Conservation (phyloP, 1,140 invertebrate species). For the Penaeus chinensis region DNA sequence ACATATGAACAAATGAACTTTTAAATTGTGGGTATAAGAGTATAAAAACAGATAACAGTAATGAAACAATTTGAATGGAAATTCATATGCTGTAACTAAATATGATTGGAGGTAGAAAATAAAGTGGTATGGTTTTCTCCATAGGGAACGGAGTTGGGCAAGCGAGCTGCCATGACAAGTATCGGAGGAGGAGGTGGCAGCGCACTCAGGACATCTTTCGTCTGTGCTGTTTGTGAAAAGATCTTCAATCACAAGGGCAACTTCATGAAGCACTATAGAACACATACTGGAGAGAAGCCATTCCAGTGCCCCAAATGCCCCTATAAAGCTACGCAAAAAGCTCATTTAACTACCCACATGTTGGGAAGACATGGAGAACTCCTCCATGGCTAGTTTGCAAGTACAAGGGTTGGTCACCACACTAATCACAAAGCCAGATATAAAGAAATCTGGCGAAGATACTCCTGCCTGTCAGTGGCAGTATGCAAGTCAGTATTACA, state of each 20-base stretch:
- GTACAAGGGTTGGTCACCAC: no score
- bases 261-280: conserved; percentile 55
- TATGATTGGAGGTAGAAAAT: conserved; percentile 2
- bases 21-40: background rate
- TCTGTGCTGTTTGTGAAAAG: conserved; percentile 53
- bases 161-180: conserved; percentile 41
- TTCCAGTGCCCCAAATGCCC: conserved; percentile 51
- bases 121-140: conserved; percentile 54
- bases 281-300: conserved; percentile 54
- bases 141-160: conserved; percentile 43
- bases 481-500: no score
- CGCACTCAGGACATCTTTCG: conserved; percentile 33
- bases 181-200: conserved; percentile 30
- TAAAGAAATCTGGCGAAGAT: no score
- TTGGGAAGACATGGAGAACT: conserved; percentile 40
- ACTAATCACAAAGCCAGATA: no score
- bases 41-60: no score
- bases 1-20: conserved; percentile 1
- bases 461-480: no score
- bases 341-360: conserved; percentile 49
- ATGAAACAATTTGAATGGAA: no score
- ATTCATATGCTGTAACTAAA: no score
- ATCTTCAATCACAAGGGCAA: conserved; percentile 56
- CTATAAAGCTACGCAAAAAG: conserved; percentile 52
- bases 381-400: background rate